These are phyloP conservation scores for Callosobruchus maculatus DNA, from an alignment of 2,888 invertebrate species.

Conservation along the genomic window DNA sequence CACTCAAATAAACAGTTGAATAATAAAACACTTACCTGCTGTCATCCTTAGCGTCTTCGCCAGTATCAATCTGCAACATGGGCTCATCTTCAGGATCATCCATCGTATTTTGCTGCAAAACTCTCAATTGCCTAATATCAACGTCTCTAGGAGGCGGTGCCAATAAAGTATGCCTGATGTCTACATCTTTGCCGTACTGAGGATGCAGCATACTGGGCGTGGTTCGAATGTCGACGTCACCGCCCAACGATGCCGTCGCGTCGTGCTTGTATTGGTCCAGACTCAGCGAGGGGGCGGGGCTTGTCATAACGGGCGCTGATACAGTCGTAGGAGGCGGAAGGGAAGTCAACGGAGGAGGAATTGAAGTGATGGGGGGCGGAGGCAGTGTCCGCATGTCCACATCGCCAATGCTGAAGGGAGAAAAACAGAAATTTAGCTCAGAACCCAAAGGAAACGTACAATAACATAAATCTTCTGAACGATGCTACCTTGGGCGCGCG, in stretches of 20 bases:
- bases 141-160: conserved; percentile 39
- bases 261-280: conserved; percentile 33
- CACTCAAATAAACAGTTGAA: too few relatives aligned
- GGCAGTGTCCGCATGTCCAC: conserved; percentile 48
- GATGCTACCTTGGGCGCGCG: too few relatives aligned
- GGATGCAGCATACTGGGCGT: not conserved
- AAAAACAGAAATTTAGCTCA: too few relatives aligned
- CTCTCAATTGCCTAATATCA: conserved; percentile 46
- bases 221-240: not conserved
- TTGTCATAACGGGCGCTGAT: not conserved
- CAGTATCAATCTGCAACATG: conserved; percentile 26
- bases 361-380: conserved; percentile 25
- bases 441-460: too few relatives aligned
- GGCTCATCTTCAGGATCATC: conserved; percentile 24
- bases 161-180: conserved; percentile 20
- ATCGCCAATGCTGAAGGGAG: conserved; percentile 47
- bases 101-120: conserved; percentile 7
- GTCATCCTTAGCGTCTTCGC: conserved; percentile 18
- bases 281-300: conserved; percentile 13
- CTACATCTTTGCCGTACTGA: conserved; percentile 27
- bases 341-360: conserved; percentile 7
- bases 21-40: not conserved
- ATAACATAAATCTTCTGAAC: too few relatives aligned
- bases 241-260: conserved; percentile 18
- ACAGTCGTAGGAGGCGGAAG: not conserved